Evolutionary conservation across 1,140 invertebrate species (phyloP), one percentile per base, ranked within the genome.

Genomic region (Drosophila pectinifera): DNA sequence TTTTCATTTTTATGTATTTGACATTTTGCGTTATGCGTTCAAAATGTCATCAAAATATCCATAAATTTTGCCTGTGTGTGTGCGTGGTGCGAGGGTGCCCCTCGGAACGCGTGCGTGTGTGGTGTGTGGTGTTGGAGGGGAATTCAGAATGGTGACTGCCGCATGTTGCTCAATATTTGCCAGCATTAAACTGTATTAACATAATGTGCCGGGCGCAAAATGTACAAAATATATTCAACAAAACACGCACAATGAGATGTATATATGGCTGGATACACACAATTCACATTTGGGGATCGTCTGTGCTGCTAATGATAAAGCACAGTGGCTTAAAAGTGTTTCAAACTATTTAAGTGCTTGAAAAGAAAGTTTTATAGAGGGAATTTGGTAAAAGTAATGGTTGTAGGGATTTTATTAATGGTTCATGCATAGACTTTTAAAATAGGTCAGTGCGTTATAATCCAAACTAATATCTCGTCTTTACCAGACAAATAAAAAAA

Each of bases 1-100:
- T 70, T 70, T 76, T 67, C 57, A 51, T 76, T 82, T 86, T 88
- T 88, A 88, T 86, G 79, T 83, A 79, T 86, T 86, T 88, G 83
- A 86, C 83, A 86, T 86, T 86, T 86, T 75, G 74, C 68, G 82
- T 81, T 70, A 56, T 75, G 74, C 75, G 78, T 63, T 86, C 58
- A 76, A 79, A 82, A 70, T 86, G 79, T 69, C 83, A 82, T 86
- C 83, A 82, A 82, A 86, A 82, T 88, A 73, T 88, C 75, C 83
- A 88, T 79, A 82, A 59, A 86, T 82, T 68, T 73, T 14, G 34
- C 24, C 22, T 42, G 46, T 18, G 31, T 41, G 18, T 24, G 18
- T 26, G 11, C 39, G 39, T 34, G 51, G 39, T 34, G 28, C 46
- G 77, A 34, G 18, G 43, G 59, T 41, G 43, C 16, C 26, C 39